phyloP scores from a whole-genome alignment of 2,797 vertebrate species.

The Todus mexicanus region DNA sequence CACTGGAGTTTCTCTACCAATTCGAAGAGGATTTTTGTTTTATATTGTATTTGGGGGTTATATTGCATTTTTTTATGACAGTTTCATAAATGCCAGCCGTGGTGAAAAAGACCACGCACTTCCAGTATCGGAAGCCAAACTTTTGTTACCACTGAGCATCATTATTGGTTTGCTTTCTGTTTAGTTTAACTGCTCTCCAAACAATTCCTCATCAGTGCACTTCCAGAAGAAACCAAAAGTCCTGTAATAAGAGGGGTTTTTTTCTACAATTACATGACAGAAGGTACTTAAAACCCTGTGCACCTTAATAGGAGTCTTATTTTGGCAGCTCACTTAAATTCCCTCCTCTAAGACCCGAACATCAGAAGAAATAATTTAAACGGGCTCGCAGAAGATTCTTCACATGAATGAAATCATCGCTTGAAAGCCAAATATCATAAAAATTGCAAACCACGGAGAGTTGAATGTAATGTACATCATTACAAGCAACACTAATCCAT shows the following conservation, averaged over 20 bases:
- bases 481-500: constrained; percentile 27
- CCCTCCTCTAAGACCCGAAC: not conserved
- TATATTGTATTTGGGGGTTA: not conserved
- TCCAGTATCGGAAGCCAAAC: not conserved
- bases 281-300: not conserved
- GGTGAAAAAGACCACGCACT: not conserved
- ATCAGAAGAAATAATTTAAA: not conserved
- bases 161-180: not conserved
- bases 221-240: not conserved
- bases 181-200: not conserved
- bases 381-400: not conserved
- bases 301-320: not conserved
- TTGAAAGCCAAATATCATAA: constrained; percentile 44
- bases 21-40: not conserved
- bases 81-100: not conserved
- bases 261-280: not conserved
- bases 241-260: not conserved
- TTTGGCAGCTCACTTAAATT: not conserved
- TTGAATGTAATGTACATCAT: constrained; percentile 10
- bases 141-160: not conserved
- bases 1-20: not conserved
- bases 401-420: constrained; percentile 10
- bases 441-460: not conserved
- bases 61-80: not conserved
- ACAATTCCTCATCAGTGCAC: not conserved